Conservation (phyloP, 2,113 vertebrate genomes). For the Syrmaticus mikado region DNA sequence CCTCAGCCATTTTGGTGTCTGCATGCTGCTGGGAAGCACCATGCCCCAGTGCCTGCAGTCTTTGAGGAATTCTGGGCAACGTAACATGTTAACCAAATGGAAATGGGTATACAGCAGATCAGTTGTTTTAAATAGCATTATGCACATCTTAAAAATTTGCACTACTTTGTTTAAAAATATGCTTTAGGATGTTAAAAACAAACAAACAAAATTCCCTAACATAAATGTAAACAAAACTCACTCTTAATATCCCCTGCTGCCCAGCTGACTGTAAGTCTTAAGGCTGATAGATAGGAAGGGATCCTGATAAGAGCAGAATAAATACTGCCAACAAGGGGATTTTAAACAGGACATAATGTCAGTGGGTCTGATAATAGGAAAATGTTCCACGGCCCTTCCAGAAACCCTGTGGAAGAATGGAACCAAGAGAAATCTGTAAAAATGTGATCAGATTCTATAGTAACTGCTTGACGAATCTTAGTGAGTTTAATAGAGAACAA, state of each 20-base stretch:
- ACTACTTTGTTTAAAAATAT: not conserved
- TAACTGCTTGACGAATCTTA: conserved; percentile 11
- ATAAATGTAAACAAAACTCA: not conserved
- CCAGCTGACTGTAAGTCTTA: not conserved
- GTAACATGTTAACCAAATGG: not conserved
- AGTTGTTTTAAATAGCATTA: not conserved
- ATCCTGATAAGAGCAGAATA: conserved; percentile 5
- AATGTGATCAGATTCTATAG: not conserved
- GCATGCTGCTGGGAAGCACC: not conserved
- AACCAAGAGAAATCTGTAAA: not conserved
- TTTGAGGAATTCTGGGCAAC: not conserved
- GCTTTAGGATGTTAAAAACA: not conserved
- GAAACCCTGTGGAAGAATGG: not conserved
- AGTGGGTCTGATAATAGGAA: not conserved
- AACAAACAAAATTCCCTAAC: not conserved
- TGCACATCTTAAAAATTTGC: not conserved
- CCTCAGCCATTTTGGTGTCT: not conserved
- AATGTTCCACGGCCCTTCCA: not conserved
- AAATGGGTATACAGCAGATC: not conserved
- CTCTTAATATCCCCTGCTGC: not conserved
- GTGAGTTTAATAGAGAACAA: not conserved
- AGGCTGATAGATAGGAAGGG: not conserved
- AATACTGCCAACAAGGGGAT: not conserved
- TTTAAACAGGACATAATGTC: not conserved
- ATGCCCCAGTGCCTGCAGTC: accelerated